Conservation (phyloP, 2,113 vertebrate genomes). For the Zosterops lateralis region DNA sequence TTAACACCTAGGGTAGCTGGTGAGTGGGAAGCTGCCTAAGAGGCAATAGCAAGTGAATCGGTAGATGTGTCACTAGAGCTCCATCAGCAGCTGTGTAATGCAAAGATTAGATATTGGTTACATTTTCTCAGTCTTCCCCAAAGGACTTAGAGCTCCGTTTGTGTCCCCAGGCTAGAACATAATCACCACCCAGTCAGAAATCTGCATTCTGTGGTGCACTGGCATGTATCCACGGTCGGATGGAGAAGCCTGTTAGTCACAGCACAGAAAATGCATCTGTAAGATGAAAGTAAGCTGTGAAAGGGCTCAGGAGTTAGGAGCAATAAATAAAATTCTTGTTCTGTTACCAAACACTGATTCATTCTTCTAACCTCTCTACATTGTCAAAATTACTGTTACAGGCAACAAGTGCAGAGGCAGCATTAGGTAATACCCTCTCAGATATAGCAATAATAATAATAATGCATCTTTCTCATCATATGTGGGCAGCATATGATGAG, state of each 20-base stretch:
- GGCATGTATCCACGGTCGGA: background rate
- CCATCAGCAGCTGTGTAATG: background rate
- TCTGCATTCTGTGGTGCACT: background rate
- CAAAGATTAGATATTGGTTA: background rate
- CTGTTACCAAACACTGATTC: background rate
- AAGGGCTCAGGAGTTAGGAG: background rate
- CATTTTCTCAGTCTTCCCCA: background rate
- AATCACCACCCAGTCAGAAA: background rate
- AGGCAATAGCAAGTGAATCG: background rate
- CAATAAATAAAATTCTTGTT: background rate
- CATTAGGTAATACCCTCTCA: background rate
- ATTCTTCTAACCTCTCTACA: background rate
- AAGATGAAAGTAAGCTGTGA: background rate
- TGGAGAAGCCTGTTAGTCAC: background rate
- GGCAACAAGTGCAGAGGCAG: background rate
- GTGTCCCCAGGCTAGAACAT: slow-evolving; percentile 1
- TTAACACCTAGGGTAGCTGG: background rate
- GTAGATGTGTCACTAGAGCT: background rate
- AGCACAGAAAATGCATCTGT: background rate
- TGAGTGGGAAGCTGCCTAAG: background rate
- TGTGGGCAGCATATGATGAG: background rate
- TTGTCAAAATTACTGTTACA: background rate
- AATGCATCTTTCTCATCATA: background rate
- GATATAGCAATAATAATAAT: background rate
- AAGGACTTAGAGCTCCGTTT: background rate